A percentile compares a stretch with the other conserved stretches of the same genome.
Conservation (phyloP, 1,140 invertebrate species). For the Trachelipus rathkii region DNA sequence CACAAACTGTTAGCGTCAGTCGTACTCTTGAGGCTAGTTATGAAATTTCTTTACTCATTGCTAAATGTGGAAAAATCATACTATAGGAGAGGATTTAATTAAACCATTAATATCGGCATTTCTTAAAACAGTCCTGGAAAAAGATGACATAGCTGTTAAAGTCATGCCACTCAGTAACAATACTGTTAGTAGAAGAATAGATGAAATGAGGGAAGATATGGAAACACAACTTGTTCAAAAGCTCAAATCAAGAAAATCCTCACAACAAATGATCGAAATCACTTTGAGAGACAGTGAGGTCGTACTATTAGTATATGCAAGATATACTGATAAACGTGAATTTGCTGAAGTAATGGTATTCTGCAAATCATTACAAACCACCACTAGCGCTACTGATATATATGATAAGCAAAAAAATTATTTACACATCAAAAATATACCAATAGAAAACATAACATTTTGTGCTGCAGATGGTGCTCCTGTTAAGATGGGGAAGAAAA, state of each 20-base stretch:
- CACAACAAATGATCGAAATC: conserved; percentile 44
- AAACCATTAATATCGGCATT: conserved; percentile 40
- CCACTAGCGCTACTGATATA: no score
- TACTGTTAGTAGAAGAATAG: conserved; percentile 45
- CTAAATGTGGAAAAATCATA: conserved; percentile 33
- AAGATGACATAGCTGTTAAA: conserved; percentile 26
- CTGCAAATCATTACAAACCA: conserved; percentile 46
- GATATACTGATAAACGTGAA: conserved; percentile 44
- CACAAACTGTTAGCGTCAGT: background rate
- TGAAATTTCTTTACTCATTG: background rate
- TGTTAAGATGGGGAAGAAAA: no score
- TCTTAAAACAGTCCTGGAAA: conserved; percentile 46
- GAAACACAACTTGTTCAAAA: conserved; percentile 46
- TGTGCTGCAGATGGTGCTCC: no score
- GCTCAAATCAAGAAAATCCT: conserved; percentile 45
- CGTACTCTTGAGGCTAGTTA: conserved; percentile 3
- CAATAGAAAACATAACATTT: no score
- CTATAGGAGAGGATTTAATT: conserved; percentile 36
- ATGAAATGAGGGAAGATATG: conserved; percentile 19
- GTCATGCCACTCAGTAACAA: conserved; percentile 46
- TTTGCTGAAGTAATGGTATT: conserved; percentile 34
- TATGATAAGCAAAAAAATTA: no score
- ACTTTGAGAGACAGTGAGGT: conserved; percentile 40
- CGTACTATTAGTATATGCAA: conserved; percentile 45
- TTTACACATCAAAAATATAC: no score